phyloP scores from a whole-genome alignment of 2,888 invertebrate species.

The Acanthopleura granulata region DNA sequence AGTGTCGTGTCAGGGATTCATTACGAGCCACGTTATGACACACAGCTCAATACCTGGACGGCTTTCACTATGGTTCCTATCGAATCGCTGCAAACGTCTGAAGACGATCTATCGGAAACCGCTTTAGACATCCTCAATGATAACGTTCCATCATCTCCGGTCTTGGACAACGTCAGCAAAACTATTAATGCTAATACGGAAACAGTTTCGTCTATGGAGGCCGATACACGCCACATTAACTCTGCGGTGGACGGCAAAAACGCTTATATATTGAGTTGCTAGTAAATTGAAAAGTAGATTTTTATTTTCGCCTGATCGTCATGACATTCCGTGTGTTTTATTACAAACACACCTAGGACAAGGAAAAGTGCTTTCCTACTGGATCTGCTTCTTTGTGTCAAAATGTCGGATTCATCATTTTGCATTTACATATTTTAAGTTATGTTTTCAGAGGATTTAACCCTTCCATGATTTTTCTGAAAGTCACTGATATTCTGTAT shows the following conservation, averaged over 20 bases:
- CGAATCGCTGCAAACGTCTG: neutral
- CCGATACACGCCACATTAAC: neutral
- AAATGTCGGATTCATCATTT: too few species aligned
- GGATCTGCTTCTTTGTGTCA: too few species aligned
- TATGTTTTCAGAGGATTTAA: too few species aligned
- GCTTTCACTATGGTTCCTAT: constrained; percentile 10
- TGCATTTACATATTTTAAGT: too few species aligned
- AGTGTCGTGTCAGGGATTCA: neutral
- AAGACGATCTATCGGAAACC: constrained; percentile 11
- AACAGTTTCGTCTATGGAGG: neutral
- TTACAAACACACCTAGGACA: too few species aligned
- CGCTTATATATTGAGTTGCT: too few species aligned
- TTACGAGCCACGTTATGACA: constrained; percentile 7
- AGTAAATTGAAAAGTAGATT: too few species aligned
- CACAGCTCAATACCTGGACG: neutral
- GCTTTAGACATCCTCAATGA: constrained; percentile 12
- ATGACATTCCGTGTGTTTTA: too few species aligned
- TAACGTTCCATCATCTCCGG: neutral
- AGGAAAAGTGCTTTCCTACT: too few species aligned
- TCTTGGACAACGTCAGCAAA: neutral
- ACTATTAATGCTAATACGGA: neutral
- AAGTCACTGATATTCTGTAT: too few species aligned
- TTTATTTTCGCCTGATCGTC: too few species aligned
- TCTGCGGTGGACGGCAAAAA: neutral
- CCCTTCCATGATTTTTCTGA: too few species aligned